phyloP scores from a whole-genome alignment of 2,113 vertebrate genomes.

The Vulpes ferrilata region DNA sequence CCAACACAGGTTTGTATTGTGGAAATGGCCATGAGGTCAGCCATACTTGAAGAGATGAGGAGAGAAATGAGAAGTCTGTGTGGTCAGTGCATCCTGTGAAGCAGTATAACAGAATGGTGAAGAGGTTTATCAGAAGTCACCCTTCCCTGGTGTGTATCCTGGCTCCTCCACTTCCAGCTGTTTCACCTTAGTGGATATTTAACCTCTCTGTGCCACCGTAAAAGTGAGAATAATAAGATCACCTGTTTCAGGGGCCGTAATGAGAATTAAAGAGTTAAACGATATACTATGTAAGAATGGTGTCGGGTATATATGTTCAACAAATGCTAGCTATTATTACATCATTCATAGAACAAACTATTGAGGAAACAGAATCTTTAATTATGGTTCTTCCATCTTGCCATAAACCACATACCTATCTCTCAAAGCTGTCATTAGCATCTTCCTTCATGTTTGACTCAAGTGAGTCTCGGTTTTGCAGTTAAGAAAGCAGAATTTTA shows the following conservation, averaged over 20 bases:
- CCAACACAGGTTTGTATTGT: neutral
- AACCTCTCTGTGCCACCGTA: neutral
- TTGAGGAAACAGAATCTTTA: conserved; percentile 36
- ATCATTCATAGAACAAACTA: conserved; percentile 39
- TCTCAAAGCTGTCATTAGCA: conserved; percentile 53
- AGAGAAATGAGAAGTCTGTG: neutral
- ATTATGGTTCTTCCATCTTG: conserved; percentile 38
- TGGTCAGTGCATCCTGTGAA: neutral
- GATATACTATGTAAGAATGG: neutral
- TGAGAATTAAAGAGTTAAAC: neutral
- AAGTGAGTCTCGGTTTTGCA: conserved; percentile 42
- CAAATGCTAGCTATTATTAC: conserved; percentile 39
- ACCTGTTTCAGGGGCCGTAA: neutral
- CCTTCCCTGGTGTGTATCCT: neutral
- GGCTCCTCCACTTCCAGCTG: neutral
- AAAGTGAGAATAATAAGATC: neutral
- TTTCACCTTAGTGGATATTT: neutral
- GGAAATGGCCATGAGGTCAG: neutral
- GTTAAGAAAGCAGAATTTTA: conserved; percentile 47
- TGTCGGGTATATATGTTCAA: neutral
- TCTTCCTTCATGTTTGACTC: conserved; percentile 58
- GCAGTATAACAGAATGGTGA: neutral
- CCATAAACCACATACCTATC: neutral
- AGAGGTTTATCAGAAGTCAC: neutral
- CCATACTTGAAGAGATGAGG: neutral